Percentiles rank a stretch among this genome's conserved stretches.
Conservation (phyloP, 37 sponge, comb jelly and placozoan genomes). For the Ianthella basta region DNA sequence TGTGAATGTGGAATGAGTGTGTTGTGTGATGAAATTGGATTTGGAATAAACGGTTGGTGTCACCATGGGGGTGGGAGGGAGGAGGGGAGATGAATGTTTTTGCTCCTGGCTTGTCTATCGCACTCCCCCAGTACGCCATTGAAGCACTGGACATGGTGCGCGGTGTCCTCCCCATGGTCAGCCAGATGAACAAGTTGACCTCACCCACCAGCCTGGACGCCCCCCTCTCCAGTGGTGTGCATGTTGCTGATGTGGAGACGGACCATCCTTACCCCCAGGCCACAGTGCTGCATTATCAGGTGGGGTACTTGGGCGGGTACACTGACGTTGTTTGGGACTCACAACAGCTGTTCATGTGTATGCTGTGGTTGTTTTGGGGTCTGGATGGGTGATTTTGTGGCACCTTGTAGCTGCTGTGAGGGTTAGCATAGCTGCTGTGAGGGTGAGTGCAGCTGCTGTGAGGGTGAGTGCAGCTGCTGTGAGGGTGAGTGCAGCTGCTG, state of each 20-base stretch:
- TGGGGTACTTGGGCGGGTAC: neutral
- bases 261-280: constrained; percentile 93
- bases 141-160: constrained; percentile 73
- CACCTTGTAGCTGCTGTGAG: no score
- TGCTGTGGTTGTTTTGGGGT: neutral
- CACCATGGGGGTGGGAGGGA: no score
- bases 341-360: neutral
- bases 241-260: constrained; percentile 86
- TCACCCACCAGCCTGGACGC: neutral
- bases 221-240: constrained; percentile 38
- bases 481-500: no score
- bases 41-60: no score
- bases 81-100: no score
- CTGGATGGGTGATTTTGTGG: no score
- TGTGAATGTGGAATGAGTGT: no score
- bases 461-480: no score
- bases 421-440: no score
- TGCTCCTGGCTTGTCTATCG: no score
- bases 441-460: no score
- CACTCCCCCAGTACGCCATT: constrained; percentile 58
- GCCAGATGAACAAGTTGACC: neutral
- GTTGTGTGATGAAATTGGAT: no score
- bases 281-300: constrained; percentile 75
- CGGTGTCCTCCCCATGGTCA: constrained; percentile 61
- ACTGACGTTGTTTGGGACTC: neutral